phyloP scores from a whole-genome alignment of 2,113 vertebrate species.

The Gnathonemus echidnorhynchus region DNA sequence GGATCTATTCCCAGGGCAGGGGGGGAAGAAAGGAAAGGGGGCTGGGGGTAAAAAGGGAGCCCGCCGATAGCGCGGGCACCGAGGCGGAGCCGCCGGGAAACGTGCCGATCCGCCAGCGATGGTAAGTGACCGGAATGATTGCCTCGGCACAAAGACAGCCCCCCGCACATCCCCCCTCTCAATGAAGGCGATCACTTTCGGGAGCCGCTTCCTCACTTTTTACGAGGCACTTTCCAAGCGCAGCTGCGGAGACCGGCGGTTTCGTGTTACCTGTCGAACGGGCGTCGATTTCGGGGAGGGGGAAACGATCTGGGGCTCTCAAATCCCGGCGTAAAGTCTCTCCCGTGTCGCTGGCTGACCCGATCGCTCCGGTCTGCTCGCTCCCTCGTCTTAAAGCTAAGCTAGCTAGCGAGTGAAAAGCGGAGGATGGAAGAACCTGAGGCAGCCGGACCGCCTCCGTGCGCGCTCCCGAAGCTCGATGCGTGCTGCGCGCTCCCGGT shows the following conservation, averaged over 20 bases:
- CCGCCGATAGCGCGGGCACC: constrained; percentile 26
- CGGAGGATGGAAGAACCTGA: constrained; percentile 57
- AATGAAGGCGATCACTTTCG: constrained; percentile 52
- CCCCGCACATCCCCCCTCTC: constrained; percentile 52
- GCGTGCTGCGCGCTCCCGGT: constrained; percentile 48
- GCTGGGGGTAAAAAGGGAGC: constrained; percentile 24
- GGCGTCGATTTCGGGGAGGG: constrained; percentile 49
- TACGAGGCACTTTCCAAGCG: constrained; percentile 23
- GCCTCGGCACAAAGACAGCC: constrained; percentile 56
- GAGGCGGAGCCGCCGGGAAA: constrained; percentile 14
- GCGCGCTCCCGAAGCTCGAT: constrained; percentile 53
- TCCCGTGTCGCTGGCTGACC: constrained; percentile 52
- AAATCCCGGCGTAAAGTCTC: constrained; percentile 50
- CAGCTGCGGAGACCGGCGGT: constrained; percentile 21
- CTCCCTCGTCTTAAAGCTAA: constrained; percentile 60
- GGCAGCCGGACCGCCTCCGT: constrained; percentile 65
- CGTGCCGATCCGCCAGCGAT: constrained; percentile 34
- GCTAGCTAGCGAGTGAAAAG: constrained; percentile 38
- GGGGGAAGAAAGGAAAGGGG: constrained; percentile 1
- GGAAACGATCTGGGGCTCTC: constrained; percentile 24
- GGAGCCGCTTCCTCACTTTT: constrained; percentile 57
- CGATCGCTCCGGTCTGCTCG: constrained; percentile 52
- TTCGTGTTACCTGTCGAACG: constrained; percentile 51
- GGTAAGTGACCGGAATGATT: constrained; percentile 49
- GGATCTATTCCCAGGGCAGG: background rate